Percentiles rank a stretch among this genome's conserved stretches.
These are phyloP conservation scores for Ptilorrhoa leucosticta DNA, from an alignment of 2,113 vertebrate species.

Conservation along the genomic window DNA sequence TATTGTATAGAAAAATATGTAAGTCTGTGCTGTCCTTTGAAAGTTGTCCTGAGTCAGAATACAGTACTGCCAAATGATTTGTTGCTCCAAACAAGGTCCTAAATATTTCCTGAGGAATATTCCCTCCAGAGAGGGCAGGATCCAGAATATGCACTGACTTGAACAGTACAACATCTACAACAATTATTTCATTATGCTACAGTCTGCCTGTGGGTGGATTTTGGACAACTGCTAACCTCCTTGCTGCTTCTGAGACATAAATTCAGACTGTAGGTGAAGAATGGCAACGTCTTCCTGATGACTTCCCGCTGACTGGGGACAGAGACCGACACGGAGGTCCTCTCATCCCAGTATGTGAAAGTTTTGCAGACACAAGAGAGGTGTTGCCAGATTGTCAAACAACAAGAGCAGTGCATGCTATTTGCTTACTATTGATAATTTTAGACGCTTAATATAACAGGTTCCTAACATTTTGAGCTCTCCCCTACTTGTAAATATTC, in stretches of 20 bases:
- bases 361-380: neutral
- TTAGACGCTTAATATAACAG: neutral
- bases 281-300: neutral
- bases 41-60: neutral
- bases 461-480: neutral
- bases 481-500: neutral
- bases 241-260: neutral
- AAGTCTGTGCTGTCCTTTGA: neutral
- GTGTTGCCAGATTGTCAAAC: neutral
- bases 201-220: neutral
- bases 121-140: neutral
- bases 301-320: neutral
- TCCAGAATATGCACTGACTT: neutral
- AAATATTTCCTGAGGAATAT: neutral
- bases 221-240: neutral
- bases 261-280: neutral
- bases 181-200: neutral
- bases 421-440: neutral
- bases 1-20: neutral
- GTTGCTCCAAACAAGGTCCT: neutral
- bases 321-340: rapidly evolving
- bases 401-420: neutral
- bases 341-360: neutral
- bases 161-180: neutral
- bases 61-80: neutral